Conservation (phyloP, 2,888 invertebrate species). For the Oxytorus armatus region DNA sequence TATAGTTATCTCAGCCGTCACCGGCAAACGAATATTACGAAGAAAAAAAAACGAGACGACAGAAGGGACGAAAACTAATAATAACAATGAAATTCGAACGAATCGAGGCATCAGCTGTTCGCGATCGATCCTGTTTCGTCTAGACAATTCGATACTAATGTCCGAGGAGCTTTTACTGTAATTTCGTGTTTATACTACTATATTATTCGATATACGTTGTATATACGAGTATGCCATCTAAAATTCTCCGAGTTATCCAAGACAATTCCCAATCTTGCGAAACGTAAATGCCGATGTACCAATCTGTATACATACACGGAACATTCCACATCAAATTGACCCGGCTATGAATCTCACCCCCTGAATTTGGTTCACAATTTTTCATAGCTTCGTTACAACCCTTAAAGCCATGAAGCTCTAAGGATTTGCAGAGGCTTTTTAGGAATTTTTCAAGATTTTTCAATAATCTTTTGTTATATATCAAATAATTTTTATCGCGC, state of each 20-base stretch:
- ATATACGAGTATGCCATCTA: not conserved
- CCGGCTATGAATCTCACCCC: too few species aligned
- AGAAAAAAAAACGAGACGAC: slow-evolving; percentile 29
- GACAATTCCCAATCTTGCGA: not conserved
- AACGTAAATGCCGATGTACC: slow-evolving; percentile 17
- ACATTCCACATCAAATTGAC: too few species aligned
- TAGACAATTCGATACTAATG: slow-evolving; percentile 52
- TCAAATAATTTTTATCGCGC: too few species aligned
- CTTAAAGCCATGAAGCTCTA: too few species aligned
- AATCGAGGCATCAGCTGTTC: slow-evolving; percentile 48
- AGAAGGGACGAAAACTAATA: slow-evolving; percentile 37
- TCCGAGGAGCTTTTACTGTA: slow-evolving; percentile 35
- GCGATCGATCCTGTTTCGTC: slow-evolving; percentile 55
- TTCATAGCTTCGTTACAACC: too few species aligned
- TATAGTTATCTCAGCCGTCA: slow-evolving; percentile 52
- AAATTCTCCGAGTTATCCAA: slow-evolving; percentile 4
- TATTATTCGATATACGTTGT: slow-evolving; percentile 26
- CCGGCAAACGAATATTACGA: slow-evolving; percentile 33
- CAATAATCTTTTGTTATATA: too few species aligned
- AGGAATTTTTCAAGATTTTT: too few species aligned
- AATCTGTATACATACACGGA: not conserved
- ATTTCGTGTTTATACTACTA: slow-evolving; percentile 36
- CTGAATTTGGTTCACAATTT: too few species aligned
- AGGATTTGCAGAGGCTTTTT: too few species aligned
- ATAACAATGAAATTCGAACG: slow-evolving; percentile 36